These are phyloP conservation scores for Piezodorus guildinii DNA, from an alignment of 1,140 invertebrate genomes.

Conservation along the genomic window DNA sequence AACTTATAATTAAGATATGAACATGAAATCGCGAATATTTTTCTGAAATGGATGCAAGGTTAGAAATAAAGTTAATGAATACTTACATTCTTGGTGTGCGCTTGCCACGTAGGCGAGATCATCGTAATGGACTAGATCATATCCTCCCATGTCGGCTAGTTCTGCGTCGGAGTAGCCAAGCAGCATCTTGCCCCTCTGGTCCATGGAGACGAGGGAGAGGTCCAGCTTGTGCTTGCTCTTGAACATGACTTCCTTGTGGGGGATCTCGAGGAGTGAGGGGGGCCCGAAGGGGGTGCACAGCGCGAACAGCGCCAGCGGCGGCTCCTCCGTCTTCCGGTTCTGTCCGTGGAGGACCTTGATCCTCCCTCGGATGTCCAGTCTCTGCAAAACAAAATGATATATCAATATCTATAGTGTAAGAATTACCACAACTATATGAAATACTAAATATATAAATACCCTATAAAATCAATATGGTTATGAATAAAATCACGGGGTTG, in stretches of 20 bases:
- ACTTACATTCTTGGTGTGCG: slow-evolving; percentile 97
- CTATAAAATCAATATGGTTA: too few species aligned
- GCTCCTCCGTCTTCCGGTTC: slow-evolving; percentile 86
- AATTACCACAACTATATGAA: neutral
- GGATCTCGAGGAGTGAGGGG: slow-evolving; percentile 74
- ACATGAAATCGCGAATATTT: too few species aligned
- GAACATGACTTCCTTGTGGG: slow-evolving; percentile 93
- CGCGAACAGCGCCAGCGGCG: slow-evolving; percentile 86
- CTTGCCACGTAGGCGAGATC: slow-evolving; percentile 95
- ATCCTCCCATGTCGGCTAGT: slow-evolving; percentile 82
- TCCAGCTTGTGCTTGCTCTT: slow-evolving; percentile 98
- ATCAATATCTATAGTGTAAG: neutral
- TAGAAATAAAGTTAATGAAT: too few species aligned
- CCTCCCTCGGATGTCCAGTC: slow-evolving; percentile 91
- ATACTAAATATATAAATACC: neutral
- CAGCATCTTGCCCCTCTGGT: slow-evolving; percentile 91
- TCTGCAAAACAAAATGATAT: slow-evolving; percentile 48
- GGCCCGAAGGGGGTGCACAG: slow-evolving; percentile 97
- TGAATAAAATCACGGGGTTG: too few species aligned
- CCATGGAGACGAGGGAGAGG: slow-evolving; percentile 90
- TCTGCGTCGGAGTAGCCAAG: slow-evolving; percentile 89
- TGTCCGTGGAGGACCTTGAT: slow-evolving; percentile 94
- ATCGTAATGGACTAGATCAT: slow-evolving; percentile 94
- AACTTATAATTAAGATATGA: too few species aligned
- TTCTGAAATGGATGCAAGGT: too few species aligned